These are phyloP conservation scores for Dasyprocta punctata DNA, from an alignment of 2,113 vertebrate species.

Conservation along the genomic window DNA sequence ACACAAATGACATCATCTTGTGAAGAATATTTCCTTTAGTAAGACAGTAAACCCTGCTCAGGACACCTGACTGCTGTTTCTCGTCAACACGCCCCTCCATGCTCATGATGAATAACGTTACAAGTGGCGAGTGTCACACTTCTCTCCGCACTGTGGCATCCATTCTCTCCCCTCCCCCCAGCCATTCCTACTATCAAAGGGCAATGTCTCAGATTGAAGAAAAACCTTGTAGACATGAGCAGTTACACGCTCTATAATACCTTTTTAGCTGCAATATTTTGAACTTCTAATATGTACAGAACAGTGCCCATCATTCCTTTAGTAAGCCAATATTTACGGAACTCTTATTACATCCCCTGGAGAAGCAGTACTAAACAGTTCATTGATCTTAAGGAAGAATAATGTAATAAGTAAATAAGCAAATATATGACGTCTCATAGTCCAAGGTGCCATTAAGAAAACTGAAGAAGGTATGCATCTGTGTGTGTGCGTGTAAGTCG, in stretches of 20 bases:
- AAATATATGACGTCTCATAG: neutral
- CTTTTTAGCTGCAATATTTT: neutral
- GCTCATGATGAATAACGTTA: neutral
- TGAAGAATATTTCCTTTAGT: conserved; percentile 36
- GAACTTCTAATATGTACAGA: neutral
- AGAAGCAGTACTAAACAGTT: neutral
- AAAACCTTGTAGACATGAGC: neutral
- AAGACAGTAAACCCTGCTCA: conserved; percentile 6
- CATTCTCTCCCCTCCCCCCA: neutral
- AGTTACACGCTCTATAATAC: neutral
- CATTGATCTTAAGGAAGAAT: neutral
- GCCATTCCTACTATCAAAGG: neutral
- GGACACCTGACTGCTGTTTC: neutral
- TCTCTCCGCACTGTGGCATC: neutral
- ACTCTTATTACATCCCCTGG: neutral
- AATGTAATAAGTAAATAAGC: neutral
- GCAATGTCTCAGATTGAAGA: neutral
- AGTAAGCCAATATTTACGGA: neutral
- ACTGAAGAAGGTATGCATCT: neutral
- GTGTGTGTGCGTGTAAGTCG: neutral
- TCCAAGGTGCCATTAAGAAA: neutral
- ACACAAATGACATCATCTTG: neutral
- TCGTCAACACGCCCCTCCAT: neutral
- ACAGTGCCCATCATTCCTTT: neutral
- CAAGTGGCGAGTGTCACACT: neutral